Evolutionary conservation across 1,140 invertebrate species (phyloP).

Genomic region (Trichonephila inaurata): DNA sequence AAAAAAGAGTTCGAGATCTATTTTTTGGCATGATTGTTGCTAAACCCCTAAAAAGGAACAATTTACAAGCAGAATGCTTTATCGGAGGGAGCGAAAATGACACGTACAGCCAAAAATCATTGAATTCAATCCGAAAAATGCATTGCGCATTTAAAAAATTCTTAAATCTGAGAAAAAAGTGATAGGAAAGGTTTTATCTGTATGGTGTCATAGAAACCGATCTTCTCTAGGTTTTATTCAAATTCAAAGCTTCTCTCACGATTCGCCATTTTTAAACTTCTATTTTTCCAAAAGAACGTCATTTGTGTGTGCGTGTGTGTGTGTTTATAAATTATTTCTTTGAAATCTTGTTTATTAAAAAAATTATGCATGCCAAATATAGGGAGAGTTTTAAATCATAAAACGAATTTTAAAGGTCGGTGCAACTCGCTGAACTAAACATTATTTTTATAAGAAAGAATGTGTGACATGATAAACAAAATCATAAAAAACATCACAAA

Average conservation of each 20-base stretch:
- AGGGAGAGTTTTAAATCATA: no score
- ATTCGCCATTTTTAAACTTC: background rate
- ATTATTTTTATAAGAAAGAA: no score
- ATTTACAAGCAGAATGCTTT: background rate
- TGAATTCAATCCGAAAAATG: slow-evolving; percentile 37
- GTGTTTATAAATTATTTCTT: no score
- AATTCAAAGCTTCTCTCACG: background rate
- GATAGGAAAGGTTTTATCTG: background rate
- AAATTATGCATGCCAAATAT: no score
- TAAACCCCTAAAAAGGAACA: background rate
- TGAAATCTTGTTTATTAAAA: no score
- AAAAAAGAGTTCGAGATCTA: background rate
- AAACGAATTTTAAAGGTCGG: no score
- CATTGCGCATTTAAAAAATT: slow-evolving; percentile 28
- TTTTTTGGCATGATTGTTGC: background rate
- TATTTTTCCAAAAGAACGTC: no score
- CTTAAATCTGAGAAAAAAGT: background rate
- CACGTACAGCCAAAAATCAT: slow-evolving; percentile 5
- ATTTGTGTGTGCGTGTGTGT: no score
- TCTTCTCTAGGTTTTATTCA: background rate
- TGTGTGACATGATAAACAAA: no score
- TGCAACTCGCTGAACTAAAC: no score
- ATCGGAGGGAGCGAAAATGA: background rate
- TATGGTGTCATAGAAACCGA: background rate
- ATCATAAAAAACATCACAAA: no score